Evolutionary conservation across 2,797 vertebrate genomes (phyloP), one percentile per base, ranked within the genome.

Genomic region (Muscicapa striata): DNA sequence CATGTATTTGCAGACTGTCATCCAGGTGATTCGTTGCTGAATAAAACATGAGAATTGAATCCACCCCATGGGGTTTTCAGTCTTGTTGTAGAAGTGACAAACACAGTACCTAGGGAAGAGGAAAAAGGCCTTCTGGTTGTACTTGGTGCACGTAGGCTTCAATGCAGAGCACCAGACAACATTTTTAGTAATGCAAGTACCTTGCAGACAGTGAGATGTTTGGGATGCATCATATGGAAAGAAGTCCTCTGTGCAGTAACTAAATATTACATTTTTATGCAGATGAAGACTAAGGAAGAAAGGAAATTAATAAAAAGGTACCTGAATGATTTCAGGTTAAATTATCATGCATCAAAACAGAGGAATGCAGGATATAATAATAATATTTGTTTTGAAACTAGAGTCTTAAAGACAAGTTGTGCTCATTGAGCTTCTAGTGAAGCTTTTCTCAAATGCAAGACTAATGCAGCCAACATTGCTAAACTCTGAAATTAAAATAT

Each of bases 61-160:
- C 36, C 15, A 24, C 36, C 20, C 29, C 11, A 1, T 12, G 34
- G 46, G 61, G 34, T 72, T 40, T 70, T 32, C 66, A 51, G 20
- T 38, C 15, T 8, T 14, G 2, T 9, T 70, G 38, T 19, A 9
- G 13, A 58, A 46, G 15, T 57, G 72, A n/a, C 41, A 61, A 48
- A 66, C 29, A n/a, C 18, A 10, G 15, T 10, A 18, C 36, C 26
- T 7, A 26, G 32, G 18, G 57, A 27, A 70, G 59, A 61, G 45
- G 45, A 3, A 57, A 66, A 22, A 73, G 20, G 19, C 11, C 11
- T 74, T 64, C 62, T 30, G 22, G 9, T 17, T 46, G 24, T 19
- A 13, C 22, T 15, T 85, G n/a, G 36, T 17, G 18, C 20, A 22
- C 0, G 0, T 17, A 17, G 38, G 15, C 38, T 90, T 88, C 30